Conservation (phyloP, 2,888 invertebrate species). For the Synanthedon myopaeformis region DNA sequence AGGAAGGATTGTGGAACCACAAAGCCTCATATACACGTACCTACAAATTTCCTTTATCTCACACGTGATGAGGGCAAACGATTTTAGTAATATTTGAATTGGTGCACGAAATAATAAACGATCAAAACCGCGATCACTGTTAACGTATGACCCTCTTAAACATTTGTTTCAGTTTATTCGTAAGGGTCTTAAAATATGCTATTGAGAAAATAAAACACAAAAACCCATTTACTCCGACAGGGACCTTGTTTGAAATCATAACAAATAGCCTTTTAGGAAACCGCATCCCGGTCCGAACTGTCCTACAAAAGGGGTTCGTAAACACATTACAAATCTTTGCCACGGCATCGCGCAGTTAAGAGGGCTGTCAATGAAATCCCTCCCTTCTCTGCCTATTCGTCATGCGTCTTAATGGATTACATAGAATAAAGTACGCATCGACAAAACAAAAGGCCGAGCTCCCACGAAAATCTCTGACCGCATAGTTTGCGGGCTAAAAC, state of each 20-base stretch:
- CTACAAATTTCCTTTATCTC: too few relatives aligned
- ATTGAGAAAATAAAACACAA: constrained; percentile 56
- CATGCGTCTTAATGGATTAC: constrained; percentile 66
- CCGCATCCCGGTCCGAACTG: constrained; percentile 58
- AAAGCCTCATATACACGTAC: too few relatives aligned
- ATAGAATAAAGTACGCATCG: constrained; percentile 62
- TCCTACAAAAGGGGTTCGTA: constrained; percentile 57
- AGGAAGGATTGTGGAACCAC: too few relatives aligned
- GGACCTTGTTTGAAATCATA: constrained; percentile 65
- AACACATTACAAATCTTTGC: constrained; percentile 63
- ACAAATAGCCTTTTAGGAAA: constrained; percentile 66
- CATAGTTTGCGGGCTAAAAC: constrained; percentile 63
- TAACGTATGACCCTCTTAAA: constrained; percentile 7
- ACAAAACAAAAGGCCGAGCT: constrained; percentile 60
- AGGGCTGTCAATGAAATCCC: constrained; percentile 60
- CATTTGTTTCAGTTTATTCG: constrained; percentile 34
- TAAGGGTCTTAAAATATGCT: constrained; percentile 43
- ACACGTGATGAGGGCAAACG: too few relatives aligned
- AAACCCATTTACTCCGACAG: constrained; percentile 59
- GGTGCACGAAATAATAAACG: background rate
- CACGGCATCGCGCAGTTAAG: constrained; percentile 48
- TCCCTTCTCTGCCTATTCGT: constrained; percentile 52
- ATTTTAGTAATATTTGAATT: too few relatives aligned
- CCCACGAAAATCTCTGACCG: constrained; percentile 59
- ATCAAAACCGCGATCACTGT: background rate